Conservation (phyloP, 2,113 vertebrate genomes). For the Phalacrocorax brasilianus region DNA sequence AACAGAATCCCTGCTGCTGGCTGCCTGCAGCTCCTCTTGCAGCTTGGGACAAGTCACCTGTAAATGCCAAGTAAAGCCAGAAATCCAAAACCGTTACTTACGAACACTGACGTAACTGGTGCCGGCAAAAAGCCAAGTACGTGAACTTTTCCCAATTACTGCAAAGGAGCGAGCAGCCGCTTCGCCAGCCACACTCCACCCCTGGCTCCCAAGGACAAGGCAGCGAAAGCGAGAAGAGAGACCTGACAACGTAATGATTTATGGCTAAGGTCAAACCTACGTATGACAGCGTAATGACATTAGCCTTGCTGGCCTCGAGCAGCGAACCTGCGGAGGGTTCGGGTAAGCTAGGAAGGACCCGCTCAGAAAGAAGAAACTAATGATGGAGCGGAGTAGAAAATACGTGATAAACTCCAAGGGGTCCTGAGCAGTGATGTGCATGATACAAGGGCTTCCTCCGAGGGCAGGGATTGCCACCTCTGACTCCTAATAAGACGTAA, state of each 20-base stretch:
- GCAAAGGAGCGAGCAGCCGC: neutral
- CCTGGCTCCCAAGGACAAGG: neutral
- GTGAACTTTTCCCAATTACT: constrained; percentile 60
- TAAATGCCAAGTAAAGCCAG: constrained; percentile 42
- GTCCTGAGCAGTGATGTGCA: neutral
- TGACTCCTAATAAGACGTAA: neutral
- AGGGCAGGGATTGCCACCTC: neutral
- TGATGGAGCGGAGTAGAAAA: neutral
- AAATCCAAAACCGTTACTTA: constrained; percentile 61
- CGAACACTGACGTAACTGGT: constrained; percentile 15
- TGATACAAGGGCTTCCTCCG: neutral
- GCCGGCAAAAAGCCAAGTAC: constrained; percentile 59
- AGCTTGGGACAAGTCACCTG: constrained; percentile 29
- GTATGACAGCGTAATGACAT: neutral
- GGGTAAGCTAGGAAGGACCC: neutral
- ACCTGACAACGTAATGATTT: constrained; percentile 8
- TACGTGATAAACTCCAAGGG: rapidly evolving
- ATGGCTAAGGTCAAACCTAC: constrained; percentile 5
- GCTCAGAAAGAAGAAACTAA: rapidly evolving
- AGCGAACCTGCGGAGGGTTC: rapidly evolving
- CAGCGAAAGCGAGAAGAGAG: neutral
- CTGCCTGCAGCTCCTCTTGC: constrained; percentile 6
- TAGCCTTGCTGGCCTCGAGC: neutral
- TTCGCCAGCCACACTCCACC: neutral
- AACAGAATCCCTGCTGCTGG: neutral